Evolutionary conservation across 1,140 invertebrate genomes (phyloP), one percentile per base, ranked within the genome.

Genomic region (Orussus abietinus): DNA sequence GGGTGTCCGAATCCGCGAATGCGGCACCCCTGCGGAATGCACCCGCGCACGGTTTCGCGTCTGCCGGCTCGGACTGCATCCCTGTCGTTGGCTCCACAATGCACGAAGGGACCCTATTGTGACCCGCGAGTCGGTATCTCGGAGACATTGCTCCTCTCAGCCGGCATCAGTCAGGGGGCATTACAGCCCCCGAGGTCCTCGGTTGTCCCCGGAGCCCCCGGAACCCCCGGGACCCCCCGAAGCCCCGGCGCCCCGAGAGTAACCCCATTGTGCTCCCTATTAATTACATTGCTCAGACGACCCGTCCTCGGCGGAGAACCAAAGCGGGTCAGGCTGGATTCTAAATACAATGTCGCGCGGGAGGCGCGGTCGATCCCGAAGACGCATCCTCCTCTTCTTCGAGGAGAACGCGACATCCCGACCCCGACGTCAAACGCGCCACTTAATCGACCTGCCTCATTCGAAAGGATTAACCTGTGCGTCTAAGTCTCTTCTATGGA

Each of bases 181-280:
- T 60, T 60, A 59, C 55, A 28, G 51, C 45, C 53, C 38, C 42
- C 47, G 35, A 37, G 35, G 25, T 15, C 28, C 39, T 42, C 32
- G 34, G 34, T 29, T 35, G 17, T 31, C 26, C 36, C 19, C 22
- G 33, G 25, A 35, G 20, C 17, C 25, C 18, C 3, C 29, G 3
- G 38, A 22, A 31, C 25, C 25, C 15, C 38, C 32, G 30, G 30
- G 32, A 43, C 35, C 57, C 55, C 49, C 51, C 39, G 55, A 55
- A 60, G 61, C 56, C 57, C n/a, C n/a, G n/a, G n/a, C n/a, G n/a
- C n/a, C n/a, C n/a, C n/a, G n/a, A n/a, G n/a, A n/a, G n/a, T n/a
- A n/a, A n/a, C n/a, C 49, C 59, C 57, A 62, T 64, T 62, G 59
- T 62, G 51, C 55, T 57, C 42, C 52, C 57, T 60, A 60, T 64